phyloP scores from a whole-genome alignment of 2,888 invertebrate genomes.

The Sepiola atlantica region DNA sequence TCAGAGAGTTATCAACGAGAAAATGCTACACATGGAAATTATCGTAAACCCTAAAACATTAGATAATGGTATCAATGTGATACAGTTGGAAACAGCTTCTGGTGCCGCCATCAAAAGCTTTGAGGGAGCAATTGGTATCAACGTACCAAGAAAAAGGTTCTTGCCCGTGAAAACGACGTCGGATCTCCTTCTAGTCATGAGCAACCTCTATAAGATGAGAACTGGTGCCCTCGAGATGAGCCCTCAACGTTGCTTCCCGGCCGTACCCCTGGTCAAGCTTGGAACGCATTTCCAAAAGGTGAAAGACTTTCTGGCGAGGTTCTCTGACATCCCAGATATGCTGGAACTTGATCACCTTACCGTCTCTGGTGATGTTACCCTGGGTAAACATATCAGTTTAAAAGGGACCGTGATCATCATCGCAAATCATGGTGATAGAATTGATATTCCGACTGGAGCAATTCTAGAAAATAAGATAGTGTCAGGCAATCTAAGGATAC shows the following conservation, averaged over 20 bases:
- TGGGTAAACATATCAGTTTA: conserved; percentile 93
- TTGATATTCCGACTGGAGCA: conserved; percentile 98
- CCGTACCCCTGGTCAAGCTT: conserved; percentile 96
- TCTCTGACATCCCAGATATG: conserved; percentile 96
- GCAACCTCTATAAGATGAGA: conserved; percentile 93
- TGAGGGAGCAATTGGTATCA: conserved; percentile 90
- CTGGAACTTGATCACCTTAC: conserved; percentile 98
- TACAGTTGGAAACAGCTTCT: conserved; percentile 98
- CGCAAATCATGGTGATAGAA: conserved; percentile 98
- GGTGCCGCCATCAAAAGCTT: conserved; percentile 99
- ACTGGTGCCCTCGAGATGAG: conserved; percentile 94
- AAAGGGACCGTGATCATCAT: conserved; percentile 99
- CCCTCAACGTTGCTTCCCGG: conserved; percentile 94
- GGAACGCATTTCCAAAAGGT: conserved; percentile 97
- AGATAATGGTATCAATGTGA: conserved; percentile 92
- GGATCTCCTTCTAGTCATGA: conserved; percentile 97
- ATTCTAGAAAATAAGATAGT: conserved; percentile 99
- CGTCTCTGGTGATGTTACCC: conserved; percentile 98
- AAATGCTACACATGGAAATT: conserved; percentile 93
- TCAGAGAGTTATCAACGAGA: conserved; percentile 86
- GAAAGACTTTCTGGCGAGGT: conserved; percentile 92
- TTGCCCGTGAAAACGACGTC: conserved; percentile 99
- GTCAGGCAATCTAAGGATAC: conserved; percentile 96
- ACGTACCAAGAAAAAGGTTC: conserved; percentile 96
- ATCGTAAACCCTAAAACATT: conserved; percentile 96